phyloP scores from a whole-genome alignment of 2,797 vertebrate species.

The Huso huso region DNA sequence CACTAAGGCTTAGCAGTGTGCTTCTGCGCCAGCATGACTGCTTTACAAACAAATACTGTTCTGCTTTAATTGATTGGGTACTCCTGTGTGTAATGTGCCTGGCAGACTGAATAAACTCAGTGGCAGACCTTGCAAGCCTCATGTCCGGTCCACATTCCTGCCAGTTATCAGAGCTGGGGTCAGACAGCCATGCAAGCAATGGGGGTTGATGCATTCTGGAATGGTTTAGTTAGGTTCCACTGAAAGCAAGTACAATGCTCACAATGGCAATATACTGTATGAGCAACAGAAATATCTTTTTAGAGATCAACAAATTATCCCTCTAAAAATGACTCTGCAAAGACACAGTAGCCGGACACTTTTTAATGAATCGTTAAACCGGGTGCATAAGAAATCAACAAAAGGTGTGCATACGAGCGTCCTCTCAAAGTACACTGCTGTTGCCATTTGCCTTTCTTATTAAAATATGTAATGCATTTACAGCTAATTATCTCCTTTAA shows the following conservation, averaged over 20 bases:
- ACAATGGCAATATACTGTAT: no score
- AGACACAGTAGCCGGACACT: no score
- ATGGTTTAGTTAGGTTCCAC: no score
- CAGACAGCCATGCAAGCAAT: background rate
- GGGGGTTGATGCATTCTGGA: background rate
- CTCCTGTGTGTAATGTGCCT: background rate
- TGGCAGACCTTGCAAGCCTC: background rate
- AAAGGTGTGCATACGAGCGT: no score
- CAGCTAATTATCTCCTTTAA: background rate
- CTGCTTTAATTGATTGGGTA: slow-evolving; percentile 3
- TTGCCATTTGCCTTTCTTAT: background rate
- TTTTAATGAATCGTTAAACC: no score
- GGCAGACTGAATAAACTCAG: background rate
- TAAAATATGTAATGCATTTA: background rate
- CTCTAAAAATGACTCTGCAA: no score
- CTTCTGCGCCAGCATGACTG: background rate
- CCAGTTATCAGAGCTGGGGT: background rate
- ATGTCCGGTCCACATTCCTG: background rate
- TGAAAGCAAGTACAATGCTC: no score
- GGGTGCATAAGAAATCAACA: no score
- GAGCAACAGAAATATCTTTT: no score
- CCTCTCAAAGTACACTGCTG: background rate
- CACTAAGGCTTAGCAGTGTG: background rate
- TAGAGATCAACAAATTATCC: no score
- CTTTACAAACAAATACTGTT: background rate